Evolutionary conservation across 2,797 vertebrate genomes (phyloP), one percentile per base, ranked within the genome.

Genomic region (Poecilia gillii): DNA sequence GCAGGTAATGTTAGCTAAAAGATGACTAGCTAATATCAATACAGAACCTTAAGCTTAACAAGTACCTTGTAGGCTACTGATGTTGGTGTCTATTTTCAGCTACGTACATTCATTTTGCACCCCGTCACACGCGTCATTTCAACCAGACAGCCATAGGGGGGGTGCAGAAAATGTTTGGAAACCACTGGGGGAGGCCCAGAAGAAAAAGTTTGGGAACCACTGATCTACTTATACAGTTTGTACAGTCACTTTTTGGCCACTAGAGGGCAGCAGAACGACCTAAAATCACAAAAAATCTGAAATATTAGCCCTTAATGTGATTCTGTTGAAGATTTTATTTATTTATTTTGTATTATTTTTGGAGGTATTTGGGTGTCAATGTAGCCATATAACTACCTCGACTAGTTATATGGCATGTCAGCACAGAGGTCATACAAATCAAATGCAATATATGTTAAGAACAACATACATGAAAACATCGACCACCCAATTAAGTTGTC

Each of bases 261-360:
- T 43, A 59, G 74, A 28, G 23, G 70, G 71, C 59, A 59, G 74
- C 72, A 74, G 74, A 59, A 39, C 18, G 6, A 36, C 39, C 20
- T 25, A 31, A 78, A 77, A 31, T 23, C 11, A 31, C 5, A n/a
- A 49, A 13, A 14, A 33, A 18, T 46, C 25, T 13, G 1, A 71
- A 5, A 9, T 20, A 16, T 39, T 25, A n/a, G 5, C 23, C n/a
- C 0, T 41, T 41, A 4, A 2, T 2, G 7, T 5, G 14, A 64
- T 36, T 20, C 33, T 36, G 62, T 20, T 70, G 11, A 12, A 28
- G 57, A 25, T 55, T 55, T 59, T 59, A 59, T 55, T 55, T 12
- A 55, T 55, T 59, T 53, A 53, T 18, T 23, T 59, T 31, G 12
- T 57, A 12, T 33, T 33, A 33, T 28, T 57, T 57, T 28, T 57